Conservation (phyloP, 1,140 invertebrate species). For the Varroa destructor region DNA sequence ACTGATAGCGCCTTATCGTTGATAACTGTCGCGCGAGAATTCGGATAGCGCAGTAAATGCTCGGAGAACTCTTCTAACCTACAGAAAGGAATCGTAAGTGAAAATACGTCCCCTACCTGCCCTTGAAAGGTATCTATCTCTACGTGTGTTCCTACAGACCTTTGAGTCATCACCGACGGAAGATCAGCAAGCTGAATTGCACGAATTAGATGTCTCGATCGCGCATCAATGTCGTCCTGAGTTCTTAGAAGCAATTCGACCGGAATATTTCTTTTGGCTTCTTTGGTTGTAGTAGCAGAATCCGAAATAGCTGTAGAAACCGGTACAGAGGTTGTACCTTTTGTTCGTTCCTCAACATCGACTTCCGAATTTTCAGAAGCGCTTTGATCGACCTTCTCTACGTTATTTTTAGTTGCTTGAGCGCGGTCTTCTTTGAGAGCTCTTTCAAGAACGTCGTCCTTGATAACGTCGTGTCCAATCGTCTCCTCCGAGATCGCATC, state of each 20-base stretch:
- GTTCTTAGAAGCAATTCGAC: background rate
- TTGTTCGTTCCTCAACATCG: background rate
- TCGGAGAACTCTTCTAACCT: slow-evolving; percentile 22
- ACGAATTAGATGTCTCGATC: slow-evolving; percentile 18
- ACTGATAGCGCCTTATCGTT: slow-evolving; percentile 12
- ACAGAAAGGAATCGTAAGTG: background rate
- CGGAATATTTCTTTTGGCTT: slow-evolving; percentile 7
- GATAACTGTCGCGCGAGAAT: slow-evolving; percentile 2
- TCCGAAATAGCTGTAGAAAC: background rate
- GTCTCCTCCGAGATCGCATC: background rate
- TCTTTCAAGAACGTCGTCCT: slow-evolving; percentile 19
- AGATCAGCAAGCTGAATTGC: slow-evolving; percentile 6
- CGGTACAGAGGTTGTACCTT: background rate
- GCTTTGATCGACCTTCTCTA: background rate
- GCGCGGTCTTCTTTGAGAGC: background rate
- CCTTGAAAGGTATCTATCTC: too few relatives aligned
- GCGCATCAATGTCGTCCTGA: slow-evolving; percentile 10
- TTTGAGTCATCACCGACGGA: background rate
- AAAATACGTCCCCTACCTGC: too few relatives aligned
- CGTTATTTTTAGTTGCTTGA: background rate
- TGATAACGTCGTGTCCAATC: slow-evolving; percentile 5
- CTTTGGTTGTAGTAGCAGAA: background rate
- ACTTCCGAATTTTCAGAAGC: background rate
- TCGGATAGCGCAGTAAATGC: background rate
- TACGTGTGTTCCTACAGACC: background rate